Evolutionary conservation across 2,113 vertebrate species (phyloP).

Genomic region (Theristicus caerulescens): DNA sequence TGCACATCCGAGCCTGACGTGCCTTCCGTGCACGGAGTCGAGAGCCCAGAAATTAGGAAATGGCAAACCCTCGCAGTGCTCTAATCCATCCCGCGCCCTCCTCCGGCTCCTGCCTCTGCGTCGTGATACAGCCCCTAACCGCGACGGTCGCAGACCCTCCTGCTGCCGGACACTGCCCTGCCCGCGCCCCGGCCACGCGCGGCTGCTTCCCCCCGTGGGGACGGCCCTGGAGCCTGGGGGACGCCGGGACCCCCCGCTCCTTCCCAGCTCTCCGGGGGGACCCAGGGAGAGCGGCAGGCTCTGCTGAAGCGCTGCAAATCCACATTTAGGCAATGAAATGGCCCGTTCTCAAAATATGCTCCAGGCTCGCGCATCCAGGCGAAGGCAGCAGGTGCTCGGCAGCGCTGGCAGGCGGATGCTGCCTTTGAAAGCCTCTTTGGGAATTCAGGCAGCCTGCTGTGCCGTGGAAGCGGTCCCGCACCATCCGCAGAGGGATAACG

Average conservation of each 20-base stretch:
- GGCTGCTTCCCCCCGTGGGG: neutral
- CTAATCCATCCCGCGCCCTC: neutral
- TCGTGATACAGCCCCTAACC: fast-evolving
- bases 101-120: neutral
- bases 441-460: neutral
- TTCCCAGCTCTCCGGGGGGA: neutral
- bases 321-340: neutral
- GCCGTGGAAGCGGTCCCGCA: fast-evolving
- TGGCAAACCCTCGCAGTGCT: fast-evolving
- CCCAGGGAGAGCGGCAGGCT: fast-evolving
- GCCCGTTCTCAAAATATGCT: neutral
- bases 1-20: neutral
- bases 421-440: neutral
- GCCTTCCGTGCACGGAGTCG: fast-evolving
- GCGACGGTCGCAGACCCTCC: fast-evolving
- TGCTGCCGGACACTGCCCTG: neutral
- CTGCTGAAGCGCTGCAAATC: neutral
- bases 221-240: neutral
- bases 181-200: neutral
- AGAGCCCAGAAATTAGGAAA: neutral
- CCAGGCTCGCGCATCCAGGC: neutral
- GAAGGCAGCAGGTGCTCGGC: neutral
- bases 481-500: neutral
- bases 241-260: neutral
- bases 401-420: neutral